Conservation (phyloP, 2,797 vertebrate species). For the Perodicticus potto region DNA sequence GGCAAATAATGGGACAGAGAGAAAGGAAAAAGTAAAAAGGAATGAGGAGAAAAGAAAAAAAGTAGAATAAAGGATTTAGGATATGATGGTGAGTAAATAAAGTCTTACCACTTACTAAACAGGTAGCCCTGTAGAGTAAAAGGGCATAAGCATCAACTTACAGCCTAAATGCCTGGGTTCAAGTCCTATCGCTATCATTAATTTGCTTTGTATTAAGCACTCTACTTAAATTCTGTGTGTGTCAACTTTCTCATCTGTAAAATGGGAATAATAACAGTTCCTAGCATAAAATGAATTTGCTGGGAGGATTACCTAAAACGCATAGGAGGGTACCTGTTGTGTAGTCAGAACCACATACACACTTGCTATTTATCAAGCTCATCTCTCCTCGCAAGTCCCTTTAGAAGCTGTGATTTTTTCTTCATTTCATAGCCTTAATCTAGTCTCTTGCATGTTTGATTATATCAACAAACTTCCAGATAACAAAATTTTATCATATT, state of each 20-base stretch:
- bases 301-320: background rate
- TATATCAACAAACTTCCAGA: background rate
- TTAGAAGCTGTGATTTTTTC: background rate
- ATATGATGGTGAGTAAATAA: background rate
- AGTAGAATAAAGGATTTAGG: background rate
- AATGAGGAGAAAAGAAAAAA: background rate
- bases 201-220: background rate
- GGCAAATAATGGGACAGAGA: background rate
- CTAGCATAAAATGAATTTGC: background rate
- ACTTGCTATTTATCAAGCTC: background rate
- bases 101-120: background rate
- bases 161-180: background rate
- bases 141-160: background rate
- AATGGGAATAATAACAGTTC: background rate
- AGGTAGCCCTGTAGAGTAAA: background rate
- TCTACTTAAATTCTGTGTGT: background rate
- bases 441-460: background rate
- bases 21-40: background rate
- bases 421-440: background rate
- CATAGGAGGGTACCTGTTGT: background rate
- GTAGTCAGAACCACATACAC: background rate
- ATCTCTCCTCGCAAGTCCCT: background rate
- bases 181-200: background rate
- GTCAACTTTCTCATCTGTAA: background rate
- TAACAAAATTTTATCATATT: background rate